These are phyloP conservation scores for Coracopsis vasa DNA, from an alignment of 2,113 vertebrate genomes.

Conservation along the genomic window DNA sequence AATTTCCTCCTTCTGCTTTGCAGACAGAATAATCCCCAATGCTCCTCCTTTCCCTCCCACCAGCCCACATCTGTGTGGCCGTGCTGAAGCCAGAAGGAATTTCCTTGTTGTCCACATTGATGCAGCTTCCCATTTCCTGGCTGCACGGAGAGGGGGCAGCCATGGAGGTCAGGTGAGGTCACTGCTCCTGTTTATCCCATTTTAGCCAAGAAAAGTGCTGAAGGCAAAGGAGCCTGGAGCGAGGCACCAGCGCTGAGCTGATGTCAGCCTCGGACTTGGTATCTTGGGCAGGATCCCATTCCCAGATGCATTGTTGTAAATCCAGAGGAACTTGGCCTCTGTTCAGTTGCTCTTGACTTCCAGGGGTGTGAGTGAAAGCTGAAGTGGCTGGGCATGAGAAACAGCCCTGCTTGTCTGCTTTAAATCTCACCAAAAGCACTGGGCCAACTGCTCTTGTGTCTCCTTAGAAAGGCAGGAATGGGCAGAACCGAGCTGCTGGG, in stretches of 20 bases:
- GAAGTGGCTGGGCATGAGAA: not conserved
- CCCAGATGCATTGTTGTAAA: not conserved
- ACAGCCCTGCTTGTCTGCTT: not conserved
- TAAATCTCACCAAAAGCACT: not conserved
- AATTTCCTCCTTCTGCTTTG: not conserved
- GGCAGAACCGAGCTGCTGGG: not conserved
- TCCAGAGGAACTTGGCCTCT: not conserved
- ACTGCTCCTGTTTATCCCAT: rapidly evolving
- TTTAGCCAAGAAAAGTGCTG: not conserved
- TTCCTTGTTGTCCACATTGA: not conserved
- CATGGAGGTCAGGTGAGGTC: not conserved
- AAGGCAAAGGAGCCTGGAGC: not conserved
- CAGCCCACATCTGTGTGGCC: rapidly evolving
- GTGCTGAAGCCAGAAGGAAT: not conserved
- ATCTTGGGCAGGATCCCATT: not conserved
- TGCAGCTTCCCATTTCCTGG: not conserved
- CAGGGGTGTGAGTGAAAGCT: not conserved
- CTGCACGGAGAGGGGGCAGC: not conserved
- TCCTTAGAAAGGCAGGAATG: not conserved
- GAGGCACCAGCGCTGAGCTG: not conserved
- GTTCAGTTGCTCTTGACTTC: not conserved
- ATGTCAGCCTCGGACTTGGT: not conserved
- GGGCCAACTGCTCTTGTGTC: not conserved
- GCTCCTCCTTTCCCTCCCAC: not conserved
- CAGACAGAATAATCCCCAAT: not conserved